Evolutionary conservation across 2,888 invertebrate species (phyloP).

Genomic region (Auanema freiburgensis): DNA sequence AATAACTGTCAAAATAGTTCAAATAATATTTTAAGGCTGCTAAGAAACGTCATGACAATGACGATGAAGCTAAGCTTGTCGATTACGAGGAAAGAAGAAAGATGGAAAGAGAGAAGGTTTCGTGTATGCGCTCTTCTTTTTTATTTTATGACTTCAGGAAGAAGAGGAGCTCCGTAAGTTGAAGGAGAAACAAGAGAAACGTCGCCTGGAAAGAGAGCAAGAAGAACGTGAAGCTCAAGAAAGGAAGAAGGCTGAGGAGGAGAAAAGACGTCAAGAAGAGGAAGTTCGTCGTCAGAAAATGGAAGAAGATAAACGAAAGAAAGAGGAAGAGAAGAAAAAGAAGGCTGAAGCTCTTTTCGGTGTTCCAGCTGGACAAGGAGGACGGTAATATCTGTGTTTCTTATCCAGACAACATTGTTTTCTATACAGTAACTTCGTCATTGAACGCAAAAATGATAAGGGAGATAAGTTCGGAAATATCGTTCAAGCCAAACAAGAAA

Average conservation of each 20-base stretch:
- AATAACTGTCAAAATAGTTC: background rate
- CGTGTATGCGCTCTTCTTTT: background rate
- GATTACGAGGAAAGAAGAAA: constrained; percentile 62
- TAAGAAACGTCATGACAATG: constrained; percentile 62
- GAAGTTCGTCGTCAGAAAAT: constrained; percentile 39
- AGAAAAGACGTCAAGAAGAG: constrained; percentile 58
- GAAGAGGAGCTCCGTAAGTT: constrained; percentile 86
- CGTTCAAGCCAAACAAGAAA: constrained; percentile 88
- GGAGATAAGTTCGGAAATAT: constrained; percentile 72
- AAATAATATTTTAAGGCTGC: constrained; percentile 35
- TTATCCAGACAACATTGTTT: background rate
- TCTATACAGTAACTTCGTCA: too few relatives aligned
- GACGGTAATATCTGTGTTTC: constrained; percentile 17
- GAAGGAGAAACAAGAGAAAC: constrained; percentile 74
- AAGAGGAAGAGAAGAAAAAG: constrained; percentile 60
- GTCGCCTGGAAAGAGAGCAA: constrained; percentile 57
- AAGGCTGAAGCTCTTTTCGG: constrained; percentile 36
- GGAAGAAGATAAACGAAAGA: constrained; percentile 56
- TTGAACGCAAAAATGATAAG: constrained; percentile 38
- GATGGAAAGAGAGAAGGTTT: constrained; percentile 50
- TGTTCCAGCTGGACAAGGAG: constrained; percentile 23
- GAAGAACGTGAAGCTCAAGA: constrained; percentile 60
- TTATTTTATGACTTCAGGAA: constrained; percentile 11
- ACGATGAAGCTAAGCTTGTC: constrained; percentile 58
- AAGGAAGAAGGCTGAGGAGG: constrained; percentile 53